Conservation (phyloP, 92 coral and sea anemone species). For the Micromussa lordhowensis region DNA sequence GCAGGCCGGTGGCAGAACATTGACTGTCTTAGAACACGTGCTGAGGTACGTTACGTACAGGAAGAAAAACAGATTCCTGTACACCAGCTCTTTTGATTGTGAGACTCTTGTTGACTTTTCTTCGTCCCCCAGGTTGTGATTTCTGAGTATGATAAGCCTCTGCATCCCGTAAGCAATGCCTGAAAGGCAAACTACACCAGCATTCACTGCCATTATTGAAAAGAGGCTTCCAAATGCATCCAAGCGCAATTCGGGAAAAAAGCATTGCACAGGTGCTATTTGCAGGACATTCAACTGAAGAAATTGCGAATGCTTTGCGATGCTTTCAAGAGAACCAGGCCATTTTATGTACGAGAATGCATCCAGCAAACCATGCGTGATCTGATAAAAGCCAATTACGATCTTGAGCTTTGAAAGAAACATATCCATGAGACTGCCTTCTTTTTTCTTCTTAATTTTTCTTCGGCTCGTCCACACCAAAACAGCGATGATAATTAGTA, state of each 20-base stretch:
- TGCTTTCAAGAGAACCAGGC: too few relatives aligned
- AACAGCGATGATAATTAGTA: background rate
- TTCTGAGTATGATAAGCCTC: background rate
- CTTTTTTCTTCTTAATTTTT: too few relatives aligned
- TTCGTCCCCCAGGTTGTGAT: background rate
- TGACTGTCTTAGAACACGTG: background rate
- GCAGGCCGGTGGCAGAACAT: background rate
- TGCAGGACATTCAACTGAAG: too few relatives aligned
- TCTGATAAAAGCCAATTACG: background rate
- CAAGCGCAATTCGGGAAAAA: background rate
- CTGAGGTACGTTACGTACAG: background rate
- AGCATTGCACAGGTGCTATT: background rate
- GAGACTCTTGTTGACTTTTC: background rate
- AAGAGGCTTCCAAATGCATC: background rate
- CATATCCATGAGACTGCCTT: background rate
- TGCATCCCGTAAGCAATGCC: background rate
- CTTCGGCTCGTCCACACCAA: background rate
- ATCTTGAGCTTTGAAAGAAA: background rate
- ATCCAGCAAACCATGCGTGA: too few relatives aligned
- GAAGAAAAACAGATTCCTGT: background rate
- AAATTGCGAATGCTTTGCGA: too few relatives aligned
- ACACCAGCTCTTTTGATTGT: background rate
- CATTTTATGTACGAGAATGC: too few relatives aligned
- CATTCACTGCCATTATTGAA: background rate
- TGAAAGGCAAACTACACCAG: background rate